These are phyloP conservation scores for Selene dorsalis DNA, from an alignment of 2,797 vertebrate species.

Conservation along the genomic window DNA sequence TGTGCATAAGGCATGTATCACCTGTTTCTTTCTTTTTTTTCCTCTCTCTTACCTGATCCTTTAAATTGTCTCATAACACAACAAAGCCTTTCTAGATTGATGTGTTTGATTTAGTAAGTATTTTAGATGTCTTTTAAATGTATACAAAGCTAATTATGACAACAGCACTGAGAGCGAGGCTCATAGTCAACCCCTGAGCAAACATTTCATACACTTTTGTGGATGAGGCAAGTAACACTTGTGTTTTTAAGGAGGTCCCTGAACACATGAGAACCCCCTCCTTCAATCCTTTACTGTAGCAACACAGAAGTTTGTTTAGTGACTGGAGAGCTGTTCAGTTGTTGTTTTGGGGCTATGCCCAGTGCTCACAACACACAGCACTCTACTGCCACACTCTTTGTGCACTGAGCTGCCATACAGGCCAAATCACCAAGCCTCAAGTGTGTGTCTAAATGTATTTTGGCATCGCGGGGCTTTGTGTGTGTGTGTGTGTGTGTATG, in stretches of 20 bases:
- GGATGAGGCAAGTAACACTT: constrained; percentile 33
- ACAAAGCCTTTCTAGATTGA: constrained; percentile 29
- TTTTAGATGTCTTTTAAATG: not conserved
- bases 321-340: constrained; percentile 62
- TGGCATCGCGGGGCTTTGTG: constrained; percentile 10
- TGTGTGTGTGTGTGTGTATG: constrained; percentile 5
- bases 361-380: constrained; percentile 47
- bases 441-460: constrained; percentile 51
- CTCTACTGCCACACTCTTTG: constrained; percentile 51
- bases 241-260: constrained; percentile 45
- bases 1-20: not conserved
- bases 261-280: constrained; percentile 24
- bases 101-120: not conserved
- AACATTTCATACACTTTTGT: constrained; percentile 3
- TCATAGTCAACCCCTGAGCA: constrained; percentile 32
- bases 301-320: constrained; percentile 59
- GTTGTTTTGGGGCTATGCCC: constrained; percentile 69
- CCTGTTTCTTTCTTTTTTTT: constrained; percentile 1
- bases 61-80: constrained; percentile 34
- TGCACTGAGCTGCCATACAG: constrained; percentile 53
- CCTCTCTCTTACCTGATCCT: constrained; percentile 15
- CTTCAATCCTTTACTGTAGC: constrained; percentile 48
- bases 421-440: constrained; percentile 61
- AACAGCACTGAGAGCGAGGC: not conserved
- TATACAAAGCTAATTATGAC: not conserved